phyloP scores from a whole-genome alignment of 2,797 vertebrate genomes.

The Bradypodion pumilum region DNA sequence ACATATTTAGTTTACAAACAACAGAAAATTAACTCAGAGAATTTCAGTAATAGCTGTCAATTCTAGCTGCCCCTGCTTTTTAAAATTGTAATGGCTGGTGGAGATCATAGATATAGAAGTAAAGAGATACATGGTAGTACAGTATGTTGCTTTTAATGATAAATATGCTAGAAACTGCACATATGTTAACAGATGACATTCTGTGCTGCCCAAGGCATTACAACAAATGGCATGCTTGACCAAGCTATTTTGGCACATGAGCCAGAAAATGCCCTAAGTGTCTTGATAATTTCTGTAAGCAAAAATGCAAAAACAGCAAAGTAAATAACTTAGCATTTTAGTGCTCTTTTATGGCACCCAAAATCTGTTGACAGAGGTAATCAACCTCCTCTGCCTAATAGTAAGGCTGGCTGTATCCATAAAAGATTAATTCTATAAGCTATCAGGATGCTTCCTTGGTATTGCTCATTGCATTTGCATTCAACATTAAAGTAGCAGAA shows the following conservation, averaged over 20 bases:
- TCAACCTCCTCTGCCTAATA: neutral
- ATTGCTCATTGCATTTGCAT: neutral
- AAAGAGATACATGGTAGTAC: neutral
- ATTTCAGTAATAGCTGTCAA: neutral
- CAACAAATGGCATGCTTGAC: neutral
- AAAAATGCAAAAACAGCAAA: neutral
- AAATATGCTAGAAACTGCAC: no score
- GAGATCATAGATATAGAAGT: conserved; percentile 3
- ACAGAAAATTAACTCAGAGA: conserved; percentile 22
- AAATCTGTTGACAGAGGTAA: neutral
- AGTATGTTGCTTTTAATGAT: neutral
- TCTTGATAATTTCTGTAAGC: neutral
- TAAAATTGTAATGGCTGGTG: neutral
- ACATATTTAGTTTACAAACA: conserved; percentile 10
- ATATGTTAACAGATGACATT: neutral
- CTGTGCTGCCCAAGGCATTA: neutral
- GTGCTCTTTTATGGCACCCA: neutral
- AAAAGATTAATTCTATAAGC: neutral
- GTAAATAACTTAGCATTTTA: neutral
- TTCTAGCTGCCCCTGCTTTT: neutral
- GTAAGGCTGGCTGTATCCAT: neutral
- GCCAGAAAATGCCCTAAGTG: neutral
- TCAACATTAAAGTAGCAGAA: neutral
- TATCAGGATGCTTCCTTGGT: conserved; percentile 2
- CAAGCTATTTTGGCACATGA: neutral